These are phyloP conservation scores for Passer domesticus DNA, from an alignment of 2,113 vertebrate genomes.

Conservation along the genomic window DNA sequence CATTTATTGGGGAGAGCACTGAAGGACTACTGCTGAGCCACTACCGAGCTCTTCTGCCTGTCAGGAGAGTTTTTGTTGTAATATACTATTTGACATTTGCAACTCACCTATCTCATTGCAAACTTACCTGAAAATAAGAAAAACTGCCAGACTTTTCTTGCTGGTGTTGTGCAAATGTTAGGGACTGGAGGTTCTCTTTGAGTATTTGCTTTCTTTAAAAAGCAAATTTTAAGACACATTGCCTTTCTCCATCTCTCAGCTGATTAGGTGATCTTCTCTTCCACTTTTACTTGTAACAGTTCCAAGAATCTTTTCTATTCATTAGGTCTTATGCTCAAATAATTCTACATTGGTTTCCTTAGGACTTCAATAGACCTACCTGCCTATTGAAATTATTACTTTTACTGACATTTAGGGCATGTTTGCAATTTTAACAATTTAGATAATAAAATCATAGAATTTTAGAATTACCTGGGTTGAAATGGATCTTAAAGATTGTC, in stretches of 20 bases:
- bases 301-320: neutral
- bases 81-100: neutral
- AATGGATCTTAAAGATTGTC: neutral
- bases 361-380: neutral
- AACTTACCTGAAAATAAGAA: neutral
- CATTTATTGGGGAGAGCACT: neutral
- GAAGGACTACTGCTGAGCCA: neutral
- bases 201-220: neutral
- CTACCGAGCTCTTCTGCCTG: neutral
- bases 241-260: neutral
- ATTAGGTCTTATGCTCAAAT: neutral
- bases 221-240: neutral
- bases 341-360: neutral
- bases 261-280: neutral
- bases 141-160: neutral
- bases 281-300: neutral
- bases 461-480: neutral
- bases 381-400: neutral
- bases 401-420: neutral
- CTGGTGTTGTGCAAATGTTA: neutral
- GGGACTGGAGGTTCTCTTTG: neutral
- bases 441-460: neutral
- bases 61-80: neutral
- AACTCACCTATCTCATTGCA: neutral
- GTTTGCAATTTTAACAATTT: neutral